Conservation (phyloP, 2,113 vertebrate species). For the Cephalopterus ornatus region DNA sequence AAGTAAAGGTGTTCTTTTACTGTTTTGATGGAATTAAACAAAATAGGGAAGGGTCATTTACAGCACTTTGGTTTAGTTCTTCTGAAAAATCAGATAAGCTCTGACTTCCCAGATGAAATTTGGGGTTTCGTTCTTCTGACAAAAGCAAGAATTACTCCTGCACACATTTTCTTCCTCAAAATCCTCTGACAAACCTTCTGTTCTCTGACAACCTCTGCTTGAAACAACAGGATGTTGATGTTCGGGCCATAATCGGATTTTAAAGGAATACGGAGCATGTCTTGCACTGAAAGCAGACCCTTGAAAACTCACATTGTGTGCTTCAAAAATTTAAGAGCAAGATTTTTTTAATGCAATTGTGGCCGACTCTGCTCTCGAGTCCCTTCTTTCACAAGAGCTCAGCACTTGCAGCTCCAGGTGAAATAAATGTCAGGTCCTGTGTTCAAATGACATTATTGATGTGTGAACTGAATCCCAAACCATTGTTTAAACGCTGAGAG, state of each 20-base stretch:
- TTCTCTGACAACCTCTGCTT: background rate
- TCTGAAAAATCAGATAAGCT: background rate
- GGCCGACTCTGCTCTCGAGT: background rate
- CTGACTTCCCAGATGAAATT: background rate
- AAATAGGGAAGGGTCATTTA: background rate
- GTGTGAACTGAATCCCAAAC: conserved; percentile 37
- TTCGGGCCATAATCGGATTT: background rate
- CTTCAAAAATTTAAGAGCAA: background rate
- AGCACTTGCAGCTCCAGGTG: background rate
- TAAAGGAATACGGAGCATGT: background rate
- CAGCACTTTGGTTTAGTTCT: background rate
- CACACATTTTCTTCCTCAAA: background rate
- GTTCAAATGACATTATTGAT: background rate
- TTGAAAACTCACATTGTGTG: background rate
- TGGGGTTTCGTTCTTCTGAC: background rate
- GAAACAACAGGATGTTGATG: background rate
- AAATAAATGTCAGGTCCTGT: conserved; percentile 29
- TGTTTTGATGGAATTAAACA: background rate
- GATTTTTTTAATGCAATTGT: background rate
- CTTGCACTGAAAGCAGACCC: background rate
- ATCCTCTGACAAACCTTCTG: background rate
- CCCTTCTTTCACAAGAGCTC: background rate
- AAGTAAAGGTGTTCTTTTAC: background rate
- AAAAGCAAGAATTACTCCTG: background rate
- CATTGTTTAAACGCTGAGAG: conserved; percentile 14